A percentile compares a stretch with the other conserved stretches of the same genome.
These are phyloP conservation scores for Nesogale talazaci DNA, from an alignment of 2,113 vertebrate species.

Conservation along the genomic window DNA sequence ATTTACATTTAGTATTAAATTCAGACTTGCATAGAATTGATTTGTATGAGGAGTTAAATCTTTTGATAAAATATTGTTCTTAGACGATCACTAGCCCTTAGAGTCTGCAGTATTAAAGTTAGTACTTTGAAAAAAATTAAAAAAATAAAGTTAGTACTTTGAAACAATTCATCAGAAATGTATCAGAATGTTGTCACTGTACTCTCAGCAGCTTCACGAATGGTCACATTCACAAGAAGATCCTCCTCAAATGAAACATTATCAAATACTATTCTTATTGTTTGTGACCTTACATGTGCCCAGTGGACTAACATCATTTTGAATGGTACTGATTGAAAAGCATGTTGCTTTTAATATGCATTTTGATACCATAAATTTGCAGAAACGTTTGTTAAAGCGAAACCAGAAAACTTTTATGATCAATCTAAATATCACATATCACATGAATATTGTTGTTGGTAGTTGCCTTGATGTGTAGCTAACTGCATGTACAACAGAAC, in stretches of 20 bases:
- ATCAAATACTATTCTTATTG: no score
- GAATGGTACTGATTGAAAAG: background rate
- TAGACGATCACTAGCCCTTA: background rate
- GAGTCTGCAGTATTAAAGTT: background rate
- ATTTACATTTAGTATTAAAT: constrained; percentile 53
- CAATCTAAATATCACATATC: background rate
- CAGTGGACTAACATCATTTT: background rate
- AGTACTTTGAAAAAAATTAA: background rate
- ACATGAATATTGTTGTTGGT: background rate
- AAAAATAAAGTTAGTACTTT: constrained; percentile 18
- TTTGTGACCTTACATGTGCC: background rate
- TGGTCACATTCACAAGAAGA: background rate
- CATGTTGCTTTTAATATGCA: background rate
- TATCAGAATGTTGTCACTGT: background rate
- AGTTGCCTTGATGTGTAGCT: no score
- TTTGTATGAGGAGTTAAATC: constrained; percentile 51
- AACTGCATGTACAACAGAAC: no score
- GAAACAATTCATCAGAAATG: background rate
- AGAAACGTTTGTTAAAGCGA: background rate
- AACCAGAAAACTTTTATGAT: background rate
- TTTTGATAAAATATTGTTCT: constrained; percentile 45
- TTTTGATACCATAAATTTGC: background rate
- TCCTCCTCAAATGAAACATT: background rate
- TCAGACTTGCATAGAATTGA: background rate
- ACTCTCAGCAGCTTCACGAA: background rate